A percentile compares a stretch with the other conserved stretches of the same genome.
These are phyloP conservation scores for Bubo blakistoni DNA, from an alignment of 2,113 vertebrate species.

Conservation along the genomic window DNA sequence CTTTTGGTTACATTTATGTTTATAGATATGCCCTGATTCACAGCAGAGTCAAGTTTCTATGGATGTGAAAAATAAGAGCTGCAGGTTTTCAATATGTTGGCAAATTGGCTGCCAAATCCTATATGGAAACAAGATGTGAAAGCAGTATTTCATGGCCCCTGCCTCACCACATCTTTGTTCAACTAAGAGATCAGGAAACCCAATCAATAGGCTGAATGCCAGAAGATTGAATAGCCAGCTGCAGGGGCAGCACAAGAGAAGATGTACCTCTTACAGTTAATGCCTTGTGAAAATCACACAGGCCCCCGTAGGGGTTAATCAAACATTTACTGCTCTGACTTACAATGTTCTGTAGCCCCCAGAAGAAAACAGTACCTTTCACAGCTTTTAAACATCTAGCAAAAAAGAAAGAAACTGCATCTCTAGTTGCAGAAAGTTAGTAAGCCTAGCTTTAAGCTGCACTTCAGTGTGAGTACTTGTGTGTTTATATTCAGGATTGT, in stretches of 20 bases:
- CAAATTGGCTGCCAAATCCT: background rate
- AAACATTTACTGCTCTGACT: background rate
- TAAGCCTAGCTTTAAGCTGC: background rate
- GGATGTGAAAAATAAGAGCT: background rate
- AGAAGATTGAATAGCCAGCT: background rate
- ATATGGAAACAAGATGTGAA: background rate
- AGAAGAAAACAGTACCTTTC: background rate
- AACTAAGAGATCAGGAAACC: background rate
- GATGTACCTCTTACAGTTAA: background rate
- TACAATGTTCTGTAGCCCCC: background rate
- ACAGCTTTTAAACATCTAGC: background rate
- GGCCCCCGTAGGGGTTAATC: background rate
- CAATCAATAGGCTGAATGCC: background rate
- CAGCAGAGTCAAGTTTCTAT: background rate
- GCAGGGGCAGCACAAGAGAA: background rate
- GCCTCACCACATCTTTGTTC: background rate
- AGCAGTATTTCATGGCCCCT: background rate
- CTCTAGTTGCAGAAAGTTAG: background rate
- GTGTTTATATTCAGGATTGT: background rate
- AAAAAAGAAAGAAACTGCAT: background rate
- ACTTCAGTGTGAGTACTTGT: background rate
- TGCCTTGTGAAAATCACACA: background rate
- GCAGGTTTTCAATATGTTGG: background rate
- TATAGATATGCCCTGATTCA: background rate
- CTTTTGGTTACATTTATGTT: background rate